Evolutionary conservation across 2,888 invertebrate genomes (phyloP).

Genomic region (Pocota personata): DNA sequence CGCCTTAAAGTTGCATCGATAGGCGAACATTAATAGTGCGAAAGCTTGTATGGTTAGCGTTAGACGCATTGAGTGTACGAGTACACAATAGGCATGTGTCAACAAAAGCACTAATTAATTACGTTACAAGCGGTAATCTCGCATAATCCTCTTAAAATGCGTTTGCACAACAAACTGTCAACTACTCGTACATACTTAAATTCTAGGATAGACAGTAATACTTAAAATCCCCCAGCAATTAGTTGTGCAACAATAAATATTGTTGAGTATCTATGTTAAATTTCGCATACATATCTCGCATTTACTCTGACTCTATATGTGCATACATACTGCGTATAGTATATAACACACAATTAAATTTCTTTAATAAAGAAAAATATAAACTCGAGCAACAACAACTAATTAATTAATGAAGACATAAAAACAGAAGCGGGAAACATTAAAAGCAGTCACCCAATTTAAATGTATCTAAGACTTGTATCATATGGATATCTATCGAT

Average conservation of each 20-base stretch:
- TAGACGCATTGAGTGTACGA: not conserved
- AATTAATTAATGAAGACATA: conserved; percentile 6
- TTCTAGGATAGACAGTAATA: not conserved
- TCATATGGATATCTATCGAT: conserved; percentile 17
- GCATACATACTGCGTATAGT: not conserved
- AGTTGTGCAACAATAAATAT: no score
- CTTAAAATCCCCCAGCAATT: no score
- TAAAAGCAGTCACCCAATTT: conserved; percentile 2
- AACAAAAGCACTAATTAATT: not conserved
- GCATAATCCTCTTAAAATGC: not conserved
- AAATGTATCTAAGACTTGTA: conserved; percentile 16
- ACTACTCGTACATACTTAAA: not conserved
- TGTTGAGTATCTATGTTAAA: no score
- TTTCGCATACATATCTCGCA: no score
- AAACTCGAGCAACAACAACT: not conserved
- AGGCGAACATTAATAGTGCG: not conserved
- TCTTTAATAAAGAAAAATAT: not conserved
- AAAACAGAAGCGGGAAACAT: conserved; percentile 8
- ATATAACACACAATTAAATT: not conserved
- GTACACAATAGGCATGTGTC: not conserved
- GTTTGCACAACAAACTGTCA: not conserved
- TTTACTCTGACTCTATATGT: not conserved
- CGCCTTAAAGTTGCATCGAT: not conserved
- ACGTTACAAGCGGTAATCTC: not conserved
- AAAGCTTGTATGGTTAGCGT: not conserved